Conservation (phyloP, 2,797 vertebrate genomes). For the Phylloscopus collybita region DNA sequence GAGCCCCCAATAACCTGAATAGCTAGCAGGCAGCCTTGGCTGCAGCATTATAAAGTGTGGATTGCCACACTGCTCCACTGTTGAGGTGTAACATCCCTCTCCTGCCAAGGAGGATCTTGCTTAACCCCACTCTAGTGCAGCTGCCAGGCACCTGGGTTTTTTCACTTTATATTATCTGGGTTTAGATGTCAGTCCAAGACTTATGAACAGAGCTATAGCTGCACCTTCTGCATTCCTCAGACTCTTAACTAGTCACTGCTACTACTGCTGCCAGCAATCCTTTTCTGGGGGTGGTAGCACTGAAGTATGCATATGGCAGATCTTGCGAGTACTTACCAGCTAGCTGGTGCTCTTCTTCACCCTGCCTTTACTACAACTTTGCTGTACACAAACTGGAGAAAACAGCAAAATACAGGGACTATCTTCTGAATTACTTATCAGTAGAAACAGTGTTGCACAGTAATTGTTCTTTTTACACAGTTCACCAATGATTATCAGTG, state of each 20-base stretch:
- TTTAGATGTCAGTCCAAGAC: background rate
- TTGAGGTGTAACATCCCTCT: background rate
- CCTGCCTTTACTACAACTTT: background rate
- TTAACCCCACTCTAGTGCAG: background rate
- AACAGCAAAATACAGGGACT: background rate
- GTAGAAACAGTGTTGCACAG: background rate
- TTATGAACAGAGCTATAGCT: background rate
- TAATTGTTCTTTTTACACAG: background rate
- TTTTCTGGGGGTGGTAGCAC: background rate
- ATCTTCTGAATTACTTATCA: background rate
- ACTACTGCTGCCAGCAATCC: background rate
- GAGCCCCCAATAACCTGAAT: background rate
- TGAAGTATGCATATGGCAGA: background rate
- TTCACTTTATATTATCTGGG: background rate
- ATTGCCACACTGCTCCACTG: rapidly evolving
- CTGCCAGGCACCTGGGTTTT: background rate
- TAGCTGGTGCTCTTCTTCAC: background rate
- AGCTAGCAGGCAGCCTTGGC: background rate
- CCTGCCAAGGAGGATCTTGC: background rate
- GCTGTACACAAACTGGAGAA: background rate
- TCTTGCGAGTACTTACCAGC: background rate
- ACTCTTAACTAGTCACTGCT: background rate
- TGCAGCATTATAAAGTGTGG: background rate
- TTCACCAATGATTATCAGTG: background rate
- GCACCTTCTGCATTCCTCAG: background rate